Conservation (phyloP, 2,797 vertebrate genomes). For the Apogon hyalosoma region DNA sequence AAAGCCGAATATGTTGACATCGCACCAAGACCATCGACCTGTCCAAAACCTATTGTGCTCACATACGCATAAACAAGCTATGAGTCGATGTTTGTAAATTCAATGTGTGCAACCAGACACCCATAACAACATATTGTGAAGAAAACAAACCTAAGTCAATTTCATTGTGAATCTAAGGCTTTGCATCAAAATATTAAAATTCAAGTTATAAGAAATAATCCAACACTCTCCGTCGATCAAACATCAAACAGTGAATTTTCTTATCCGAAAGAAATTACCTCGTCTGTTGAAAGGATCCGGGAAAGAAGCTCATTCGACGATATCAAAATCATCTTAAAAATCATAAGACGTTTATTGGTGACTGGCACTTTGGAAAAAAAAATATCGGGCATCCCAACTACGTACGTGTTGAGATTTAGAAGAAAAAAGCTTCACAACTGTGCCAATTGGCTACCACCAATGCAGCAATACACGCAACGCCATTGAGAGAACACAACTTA, state of each 20-base stretch:
- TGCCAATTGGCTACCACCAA: conserved; percentile 67
- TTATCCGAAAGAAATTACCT: conserved; percentile 71
- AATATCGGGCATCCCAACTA: conserved; percentile 62
- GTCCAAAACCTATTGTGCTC: conserved; percentile 75
- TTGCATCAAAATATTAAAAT: conserved; percentile 29
- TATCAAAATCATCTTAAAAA: conserved; percentile 72
- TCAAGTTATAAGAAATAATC: conserved; percentile 49
- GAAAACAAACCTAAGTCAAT: conserved; percentile 20
- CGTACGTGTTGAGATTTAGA: conserved; percentile 70
- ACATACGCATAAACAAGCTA: conserved; percentile 70
- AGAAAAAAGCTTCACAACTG: conserved; percentile 60
- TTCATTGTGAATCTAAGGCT: conserved; percentile 13
- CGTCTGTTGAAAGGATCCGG: conserved; percentile 45
- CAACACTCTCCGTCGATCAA: conserved; percentile 38
- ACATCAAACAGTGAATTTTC: conserved; percentile 44
- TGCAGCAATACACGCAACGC: conserved; percentile 70
- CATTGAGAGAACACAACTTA: conserved; percentile 77
- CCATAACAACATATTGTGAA: conserved; percentile 22
- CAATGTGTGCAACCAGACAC: conserved; percentile 38
- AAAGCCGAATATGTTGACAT: conserved; percentile 49
- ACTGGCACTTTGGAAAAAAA: conserved; percentile 59
- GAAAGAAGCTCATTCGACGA: conserved; percentile 66
- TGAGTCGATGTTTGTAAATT: conserved; percentile 56
- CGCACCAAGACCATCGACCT: conserved; percentile 69
- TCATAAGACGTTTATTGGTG: conserved; percentile 67